Evolutionary conservation across 1,140 invertebrate species (phyloP).

Genomic region (Tyrophagus putrescentiae): DNA sequence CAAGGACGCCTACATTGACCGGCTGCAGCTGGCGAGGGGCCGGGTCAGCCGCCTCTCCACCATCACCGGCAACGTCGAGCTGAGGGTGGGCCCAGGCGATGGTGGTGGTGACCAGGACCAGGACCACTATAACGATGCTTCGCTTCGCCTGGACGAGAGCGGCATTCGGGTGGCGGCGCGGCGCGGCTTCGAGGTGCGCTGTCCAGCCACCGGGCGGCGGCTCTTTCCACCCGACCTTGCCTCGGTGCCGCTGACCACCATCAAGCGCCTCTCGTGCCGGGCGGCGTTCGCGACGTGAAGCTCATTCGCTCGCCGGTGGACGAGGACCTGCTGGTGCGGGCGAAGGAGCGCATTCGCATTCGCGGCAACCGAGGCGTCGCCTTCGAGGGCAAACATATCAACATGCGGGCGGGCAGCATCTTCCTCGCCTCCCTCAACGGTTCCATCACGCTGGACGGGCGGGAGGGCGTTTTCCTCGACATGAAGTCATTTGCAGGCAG

Average conservation of each 20-base stretch:
- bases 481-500: neutral
- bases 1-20: conserved; percentile 14
- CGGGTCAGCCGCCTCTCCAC: conserved; percentile 2
- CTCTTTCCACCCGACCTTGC: conserved; percentile 22
- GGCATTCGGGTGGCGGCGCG: conserved; percentile 17
- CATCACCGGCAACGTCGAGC: conserved; percentile 18
- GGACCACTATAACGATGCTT: too few relatives aligned
- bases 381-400: conserved; percentile 18
- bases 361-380: conserved; percentile 20
- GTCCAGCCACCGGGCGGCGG: conserved; percentile 5
- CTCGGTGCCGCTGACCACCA: conserved; percentile 15
- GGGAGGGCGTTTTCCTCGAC: conserved; percentile 19
- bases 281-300: conserved; percentile 19
- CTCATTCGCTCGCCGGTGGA: conserved; percentile 22
- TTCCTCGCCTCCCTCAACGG: conserved; percentile 17
- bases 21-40: conserved; percentile 15
- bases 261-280: conserved; percentile 14
- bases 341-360: conserved; percentile 8
- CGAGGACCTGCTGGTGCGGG: conserved; percentile 16
- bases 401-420: conserved; percentile 6
- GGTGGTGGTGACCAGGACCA: too few relatives aligned
- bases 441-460: conserved; percentile 17
- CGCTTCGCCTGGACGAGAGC: neutral
- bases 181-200: conserved; percentile 18
- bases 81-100: conserved; percentile 18